Evolutionary conservation across 1,140 invertebrate genomes (phyloP).

Genomic region (Drosophila novamexicana): DNA sequence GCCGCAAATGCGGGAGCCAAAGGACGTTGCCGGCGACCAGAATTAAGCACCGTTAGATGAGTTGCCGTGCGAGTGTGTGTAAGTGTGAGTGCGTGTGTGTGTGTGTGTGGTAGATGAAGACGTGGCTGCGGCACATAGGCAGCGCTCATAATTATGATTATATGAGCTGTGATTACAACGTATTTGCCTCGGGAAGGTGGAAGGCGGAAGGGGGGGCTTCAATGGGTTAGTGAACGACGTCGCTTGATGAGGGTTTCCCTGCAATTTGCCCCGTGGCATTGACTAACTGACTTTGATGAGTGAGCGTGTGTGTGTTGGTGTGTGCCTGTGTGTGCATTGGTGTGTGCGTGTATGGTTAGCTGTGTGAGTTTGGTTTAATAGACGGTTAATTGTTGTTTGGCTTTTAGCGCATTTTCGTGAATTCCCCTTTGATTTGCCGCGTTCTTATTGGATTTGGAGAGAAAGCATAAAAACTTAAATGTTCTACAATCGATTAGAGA

Average conservation of each 20-base stretch:
- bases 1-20: constrained; percentile 42
- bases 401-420: constrained; percentile 6
- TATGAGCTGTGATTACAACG: constrained; percentile 65
- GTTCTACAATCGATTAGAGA: neutral
- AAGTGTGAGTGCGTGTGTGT: neutral
- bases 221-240: neutral
- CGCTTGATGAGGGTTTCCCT: constrained; percentile 22
- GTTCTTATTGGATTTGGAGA: neutral
- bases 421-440: constrained; percentile 19
- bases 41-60: constrained; percentile 12
- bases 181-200: neutral
- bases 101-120: neutral
- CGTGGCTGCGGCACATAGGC: constrained; percentile 25
- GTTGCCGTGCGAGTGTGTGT: neutral
- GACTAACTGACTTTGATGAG: constrained; percentile 57
- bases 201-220: neutral
- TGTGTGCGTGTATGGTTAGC: neutral
- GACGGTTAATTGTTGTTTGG: constrained; percentile 32
- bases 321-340: neutral
- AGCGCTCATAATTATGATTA: constrained; percentile 65
- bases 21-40: constrained; percentile 1
- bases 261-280: constrained; percentile 57
- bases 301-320: neutral
- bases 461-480: neutral
- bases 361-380: constrained; percentile 7